Evolutionary conservation across 2,797 vertebrate genomes (phyloP), one percentile per base, ranked within the genome.

Genomic region (Coreius guichenoti): DNA sequence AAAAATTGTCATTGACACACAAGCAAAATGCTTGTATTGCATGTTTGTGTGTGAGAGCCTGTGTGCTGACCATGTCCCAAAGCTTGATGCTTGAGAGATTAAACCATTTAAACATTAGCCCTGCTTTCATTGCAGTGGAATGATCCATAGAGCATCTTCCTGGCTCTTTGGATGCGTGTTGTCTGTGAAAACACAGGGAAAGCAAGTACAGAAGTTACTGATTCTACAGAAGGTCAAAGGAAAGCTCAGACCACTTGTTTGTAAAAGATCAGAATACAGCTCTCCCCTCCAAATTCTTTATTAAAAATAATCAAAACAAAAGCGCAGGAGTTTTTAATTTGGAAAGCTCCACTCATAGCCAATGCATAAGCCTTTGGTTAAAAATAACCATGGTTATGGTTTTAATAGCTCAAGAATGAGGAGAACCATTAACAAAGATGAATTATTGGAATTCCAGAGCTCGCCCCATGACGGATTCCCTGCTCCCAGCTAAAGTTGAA

Each of bases 101-200:
- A 83, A 80, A 31, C 29, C 47, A 79, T 88, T 90, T 88, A 86
- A 87, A 89, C 81, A 87, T 91, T 89, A 86, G 86, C 83, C 81
- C 86, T 54, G 70, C 89, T 82, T 86, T 84, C 65, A 82, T 89
- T 87, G 78, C 39, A 72, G 67, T 63, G 83, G 72, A 77, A 51
- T 63, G 82, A 88, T 81, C 83, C 85, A 87, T 29, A 36, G 49
- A 51, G 43, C 36, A 83, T 85, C 83, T 49, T 74, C 33, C 83
- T 73, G 80, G n/a, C 56, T 68, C 72, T 82, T 67, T 54, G 70
- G 78, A 82, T 87, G 43, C 26, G 5, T 84, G 78, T 86, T 85
- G 82, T 85, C 63, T 86, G 21, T 82, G 65, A 76, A 81, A 88
- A 76, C 80, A 61, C 84, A 49, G 54, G 58, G 63, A 56, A 82